Base-by-base conservation (phyloP, 2,797 vertebrate genomes). In the Cirrhinus mrigala region DNA sequence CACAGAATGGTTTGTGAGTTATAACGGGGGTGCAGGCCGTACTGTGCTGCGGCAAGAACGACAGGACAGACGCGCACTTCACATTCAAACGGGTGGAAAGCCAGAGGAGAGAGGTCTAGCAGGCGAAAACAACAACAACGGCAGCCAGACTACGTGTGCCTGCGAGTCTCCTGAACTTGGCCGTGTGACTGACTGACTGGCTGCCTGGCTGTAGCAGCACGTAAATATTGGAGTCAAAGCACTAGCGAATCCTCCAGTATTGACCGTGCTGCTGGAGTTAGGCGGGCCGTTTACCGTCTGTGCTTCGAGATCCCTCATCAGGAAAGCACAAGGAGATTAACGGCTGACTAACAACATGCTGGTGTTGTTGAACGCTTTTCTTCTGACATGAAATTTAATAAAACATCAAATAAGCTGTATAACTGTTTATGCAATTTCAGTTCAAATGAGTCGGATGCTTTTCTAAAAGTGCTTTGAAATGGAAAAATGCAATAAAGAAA, bases 1-100 rank as follows among this genome's bases (percentile, higher is more conserved):
- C 98, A 99, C 98, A 98, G 98, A 99, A 99, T 99, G 98, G 98
- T 99, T 99, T 99, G 98, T 99, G 97, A 95, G 94, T 96, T 96
- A 97, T 95, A 80, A 96, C 91, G 96, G 97, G 96, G 97, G 96
- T 98, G 95, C 98, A 99, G 97, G 97, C 98, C 98, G 96, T 98
- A 92, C 96, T 97, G 97, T 98, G 97, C 98, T 99, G 98, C 98
- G 95, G 96, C 98, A 98, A 95, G 94, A 97, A 96, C 94, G 93
- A 96, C 96, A 94, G 97, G 97, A 92, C 91, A 93, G 90, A 93
- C 92, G 82, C 85, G 48, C 62, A 74, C 80, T 70, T 58, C 40
- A 16, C 6, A 79, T 71, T 80, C 37, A 69, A 56, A 85, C 77
- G 77, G 69, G 77, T 69, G 73, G 27, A 52, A 46, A 46, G 52